phyloP scores from a whole-genome alignment of 2,888 invertebrate species.

The Thymelicus sylvestris region DNA sequence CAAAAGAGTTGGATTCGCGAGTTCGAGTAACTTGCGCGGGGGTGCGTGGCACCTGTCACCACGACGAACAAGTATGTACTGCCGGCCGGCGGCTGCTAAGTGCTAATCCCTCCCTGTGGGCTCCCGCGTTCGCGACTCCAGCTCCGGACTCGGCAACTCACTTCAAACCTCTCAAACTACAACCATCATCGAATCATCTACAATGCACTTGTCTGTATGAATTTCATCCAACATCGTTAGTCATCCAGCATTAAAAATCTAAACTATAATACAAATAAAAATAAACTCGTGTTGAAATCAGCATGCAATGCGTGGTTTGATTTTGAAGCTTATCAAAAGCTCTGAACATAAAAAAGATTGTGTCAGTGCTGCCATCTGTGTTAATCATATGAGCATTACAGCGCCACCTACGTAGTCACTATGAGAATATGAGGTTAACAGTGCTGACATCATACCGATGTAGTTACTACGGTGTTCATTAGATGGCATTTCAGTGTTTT shows the following conservation, averaged over 20 bases:
- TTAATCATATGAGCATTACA: not conserved
- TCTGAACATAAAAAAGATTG: slow-evolving; percentile 16
- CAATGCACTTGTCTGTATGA: not conserved
- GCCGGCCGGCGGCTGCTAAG: slow-evolving; percentile 61
- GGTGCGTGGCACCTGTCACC: slow-evolving; percentile 76
- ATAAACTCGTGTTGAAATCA: not conserved
- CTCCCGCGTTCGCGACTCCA: slow-evolving; percentile 64
- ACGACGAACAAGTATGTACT: slow-evolving; percentile 76
- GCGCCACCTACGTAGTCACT: slow-evolving; percentile 14
- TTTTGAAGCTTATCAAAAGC: slow-evolving; percentile 21
- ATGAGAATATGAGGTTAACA: not conserved
- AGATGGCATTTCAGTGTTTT: slow-evolving; percentile 8
- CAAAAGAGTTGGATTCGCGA: slow-evolving; percentile 75
- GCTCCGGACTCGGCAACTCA: slow-evolving; percentile 24
- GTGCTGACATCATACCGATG: not conserved
- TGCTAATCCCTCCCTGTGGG: slow-evolving; percentile 39
- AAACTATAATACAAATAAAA: not conserved
- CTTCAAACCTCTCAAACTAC: not conserved
- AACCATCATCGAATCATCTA: not conserved
- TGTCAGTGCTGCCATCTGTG: slow-evolving; percentile 38
- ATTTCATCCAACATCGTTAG: not conserved
- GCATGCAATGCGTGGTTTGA: not conserved
- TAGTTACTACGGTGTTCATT: not conserved
- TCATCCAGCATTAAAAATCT: not conserved
- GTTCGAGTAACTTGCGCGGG: slow-evolving; percentile 63